Conservation (phyloP, 2,113 vertebrate species). For the Lophura nycthemera region DNA sequence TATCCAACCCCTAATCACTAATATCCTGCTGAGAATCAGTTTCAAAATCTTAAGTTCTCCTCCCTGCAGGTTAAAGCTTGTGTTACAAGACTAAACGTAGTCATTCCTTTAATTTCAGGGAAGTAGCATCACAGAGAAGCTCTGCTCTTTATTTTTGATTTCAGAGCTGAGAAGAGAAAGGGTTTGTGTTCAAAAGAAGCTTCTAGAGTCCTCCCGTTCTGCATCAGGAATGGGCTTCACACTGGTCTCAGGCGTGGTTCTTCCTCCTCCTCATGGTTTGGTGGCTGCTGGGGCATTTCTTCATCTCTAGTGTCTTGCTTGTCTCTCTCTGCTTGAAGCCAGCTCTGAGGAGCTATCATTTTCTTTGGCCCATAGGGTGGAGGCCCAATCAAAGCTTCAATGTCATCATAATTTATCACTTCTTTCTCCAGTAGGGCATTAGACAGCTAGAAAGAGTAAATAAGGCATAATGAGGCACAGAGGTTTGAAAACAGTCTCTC, state of each 20-base stretch:
- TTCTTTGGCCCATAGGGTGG: conserved; percentile 92
- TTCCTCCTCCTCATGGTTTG: conserved; percentile 68
- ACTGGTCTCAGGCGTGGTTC: conserved; percentile 75
- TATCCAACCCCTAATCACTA: background rate
- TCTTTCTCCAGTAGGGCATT: conserved; percentile 90
- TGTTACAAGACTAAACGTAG: rapidly evolving
- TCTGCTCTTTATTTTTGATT: background rate
- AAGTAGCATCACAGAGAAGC: background rate
- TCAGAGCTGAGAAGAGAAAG: background rate
- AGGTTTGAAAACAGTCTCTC: background rate
- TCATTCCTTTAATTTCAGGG: background rate
- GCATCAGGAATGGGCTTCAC: background rate
- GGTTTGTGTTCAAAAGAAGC: background rate
- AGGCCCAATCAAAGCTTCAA: conserved; percentile 90
- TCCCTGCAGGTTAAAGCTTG: background rate
- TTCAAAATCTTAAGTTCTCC: background rate
- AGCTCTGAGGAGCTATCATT: conserved; percentile 92
- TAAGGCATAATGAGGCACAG: background rate
- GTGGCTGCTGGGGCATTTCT: conserved; percentile 73
- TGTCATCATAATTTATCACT: conserved; percentile 95
- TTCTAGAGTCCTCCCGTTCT: background rate
- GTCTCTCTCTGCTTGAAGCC: conserved; percentile 91
- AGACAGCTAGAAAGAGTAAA: conserved; percentile 83
- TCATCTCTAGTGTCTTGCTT: conserved; percentile 88
- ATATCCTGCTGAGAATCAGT: background rate